Evolutionary conservation across 2,888 invertebrate genomes (phyloP), one percentile per base, ranked within the genome.

Genomic region (Lepas anatifera): DNA sequence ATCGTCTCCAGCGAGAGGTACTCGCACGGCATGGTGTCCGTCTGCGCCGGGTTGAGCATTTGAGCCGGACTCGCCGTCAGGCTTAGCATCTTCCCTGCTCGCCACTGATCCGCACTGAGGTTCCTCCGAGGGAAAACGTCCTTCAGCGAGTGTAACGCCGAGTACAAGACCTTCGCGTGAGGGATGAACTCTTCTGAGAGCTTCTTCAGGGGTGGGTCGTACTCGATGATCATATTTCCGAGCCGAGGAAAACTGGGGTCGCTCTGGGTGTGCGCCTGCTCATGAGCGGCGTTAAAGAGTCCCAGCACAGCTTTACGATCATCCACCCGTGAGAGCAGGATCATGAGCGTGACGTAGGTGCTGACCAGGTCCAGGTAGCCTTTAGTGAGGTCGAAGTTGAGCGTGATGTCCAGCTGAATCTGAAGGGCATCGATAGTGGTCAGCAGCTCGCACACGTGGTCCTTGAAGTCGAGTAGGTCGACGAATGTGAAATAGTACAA

Each of bases 401-500:
- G 83, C 0, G 93, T 80, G 76, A 99, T 89, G 79, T 99, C 97
- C 76, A 99, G 82, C 76, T 92, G 89, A 48, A 98, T 87, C 78
- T 96, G 95, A 78, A 94, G 95, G 2, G 95, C 93, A 82, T 98
- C 95, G 89, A 99, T 95, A 29, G 92, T 92, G 18, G 97, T 98
- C 0, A 94, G 82, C 71, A 94, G 82, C 79, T 94, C 94, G 78
- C 90, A 89, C 0, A 94, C 92, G 83, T 92, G 90, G 78, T 96
- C 96, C 81, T 96, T 98, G 77, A 99, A 94, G 79, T 99, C 98
- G 70, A 99, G 83, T 63, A 99, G 85, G 83, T 99, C 99, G 18
- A 98, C 98, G 83, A 99, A 99, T 1, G 99, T 99, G 79, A 95
- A 96, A 79, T 99, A 99, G 79, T 99, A 99, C 11, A 99, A 81